Conservation (phyloP, 1,140 invertebrate species). For the Micrasema minimum region DNA sequence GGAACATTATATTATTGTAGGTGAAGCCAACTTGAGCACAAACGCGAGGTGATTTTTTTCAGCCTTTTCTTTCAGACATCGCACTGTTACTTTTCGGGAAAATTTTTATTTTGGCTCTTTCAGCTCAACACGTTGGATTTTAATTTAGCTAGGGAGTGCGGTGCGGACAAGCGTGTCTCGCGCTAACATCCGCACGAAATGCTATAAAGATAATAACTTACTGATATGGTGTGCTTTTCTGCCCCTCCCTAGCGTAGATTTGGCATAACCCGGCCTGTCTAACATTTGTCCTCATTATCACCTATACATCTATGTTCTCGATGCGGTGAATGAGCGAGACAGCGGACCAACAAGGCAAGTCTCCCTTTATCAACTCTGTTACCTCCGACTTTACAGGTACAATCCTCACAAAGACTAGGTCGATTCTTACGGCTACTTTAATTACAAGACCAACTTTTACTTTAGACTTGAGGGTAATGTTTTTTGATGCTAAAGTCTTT, state of each 20-base stretch:
- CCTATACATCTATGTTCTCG: conserved; percentile 63
- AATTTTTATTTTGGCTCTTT: conserved; percentile 35
- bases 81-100: conserved; percentile 33
- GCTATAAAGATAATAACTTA: conserved; percentile 50
- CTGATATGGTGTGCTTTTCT: conserved; percentile 69
- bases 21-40: too few relatives aligned
- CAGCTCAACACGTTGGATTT: conserved; percentile 28
- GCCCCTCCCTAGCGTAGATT: conserved; percentile 69
- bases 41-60: conserved; percentile 31
- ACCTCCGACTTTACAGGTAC: conserved; percentile 64
- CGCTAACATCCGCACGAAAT: background rate
- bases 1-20: too few relatives aligned
- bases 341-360: conserved; percentile 67
- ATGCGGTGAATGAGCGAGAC: conserved; percentile 65
- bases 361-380: conserved; percentile 65
- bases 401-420: conserved; percentile 49
- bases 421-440: background rate
- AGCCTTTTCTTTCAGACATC: conserved; percentile 39
- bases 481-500: conserved; percentile 38
- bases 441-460: too few relatives aligned
- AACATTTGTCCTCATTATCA: conserved; percentile 69
- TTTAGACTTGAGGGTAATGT: conserved; percentile 11
- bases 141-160: conserved; percentile 39
- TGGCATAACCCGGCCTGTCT: conserved; percentile 68
- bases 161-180: background rate